Conservation (phyloP, 2,113 vertebrate genomes). For the Amazona guildingii region DNA sequence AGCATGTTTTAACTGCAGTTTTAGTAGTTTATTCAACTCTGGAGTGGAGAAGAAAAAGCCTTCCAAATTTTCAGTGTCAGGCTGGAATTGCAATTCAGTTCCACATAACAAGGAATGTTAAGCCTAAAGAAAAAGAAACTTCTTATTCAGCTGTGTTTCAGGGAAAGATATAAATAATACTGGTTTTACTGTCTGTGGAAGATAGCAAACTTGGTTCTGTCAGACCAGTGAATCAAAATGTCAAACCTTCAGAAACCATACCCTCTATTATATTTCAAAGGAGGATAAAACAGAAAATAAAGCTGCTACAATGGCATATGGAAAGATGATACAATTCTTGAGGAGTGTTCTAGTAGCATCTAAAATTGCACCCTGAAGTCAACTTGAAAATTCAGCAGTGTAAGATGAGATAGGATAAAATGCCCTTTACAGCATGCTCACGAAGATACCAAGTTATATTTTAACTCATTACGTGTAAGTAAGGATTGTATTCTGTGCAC, state of each 20-base stretch:
- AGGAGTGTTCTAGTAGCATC: not conserved
- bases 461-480: not conserved
- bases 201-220: not conserved
- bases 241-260: not conserved
- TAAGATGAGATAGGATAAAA: not conserved
- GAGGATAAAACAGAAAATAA: not conserved
- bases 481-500: not conserved
- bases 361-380: conserved; percentile 23
- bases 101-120: not conserved
- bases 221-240: not conserved
- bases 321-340: not conserved
- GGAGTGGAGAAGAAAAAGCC: not conserved
- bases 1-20: not conserved
- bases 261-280: not conserved
- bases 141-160: not conserved
- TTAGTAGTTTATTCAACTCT: not conserved
- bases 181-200: not conserved
- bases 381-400: not conserved
- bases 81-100: not conserved
- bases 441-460: not conserved
- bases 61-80: not conserved
- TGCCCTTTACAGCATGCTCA: not conserved
- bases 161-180: not conserved
- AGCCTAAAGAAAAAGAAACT: not conserved
- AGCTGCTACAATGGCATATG: not conserved